Base-by-base conservation (phyloP, 1,140 invertebrate genomes). In the Lineus longissimus region DNA sequence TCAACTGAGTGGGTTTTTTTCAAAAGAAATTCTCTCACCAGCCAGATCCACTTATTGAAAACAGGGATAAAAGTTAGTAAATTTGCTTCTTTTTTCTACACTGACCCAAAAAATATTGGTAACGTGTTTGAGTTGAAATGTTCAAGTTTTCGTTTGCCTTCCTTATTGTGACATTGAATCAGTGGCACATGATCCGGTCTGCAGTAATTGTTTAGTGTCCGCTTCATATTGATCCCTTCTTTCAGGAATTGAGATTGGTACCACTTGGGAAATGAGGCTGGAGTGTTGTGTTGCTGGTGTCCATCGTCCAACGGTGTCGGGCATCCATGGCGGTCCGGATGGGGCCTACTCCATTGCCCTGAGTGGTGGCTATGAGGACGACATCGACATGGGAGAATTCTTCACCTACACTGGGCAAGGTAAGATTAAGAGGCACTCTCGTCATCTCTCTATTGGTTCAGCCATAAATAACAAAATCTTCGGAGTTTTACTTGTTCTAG, bases 231-330 rank as follows among this genome's bases (percentile, higher is more conserved):
- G 25, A 25, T 61, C 47, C 47, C 62, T 55, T 62, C 54, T 43
- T 19, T 93, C 65, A 81, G 81, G 75, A 64, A 74, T 83, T 55
- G 73, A 73, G 29, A 71, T 82, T 54, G 82, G 82, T 2, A 75
- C 75, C 17, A 54, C 60, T 1, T 83, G 81, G 81, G 41, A 65
- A 45, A 81, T 73, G 4, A 63, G 82, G n/a, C 72, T 82, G 63
- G 78, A 81, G 57, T 80, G 78, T 63, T 77, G 72, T 62, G 41
- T 60, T 60, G 80, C 70, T 71, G 79, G 79, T 17, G 67, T 83
- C 9, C 82, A 83, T 64, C 73, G 78, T 64, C 81, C 81, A 1
- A 77, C 81, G 31, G 81, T 83, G 19, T 79, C 82, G 41, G 82
- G 82, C 22, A 83, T 83, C 30, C 81, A 82, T 68, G 72, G 68